Evolutionary conservation across 2,888 invertebrate genomes (phyloP).

Genomic region (Cheilosia impressa): DNA sequence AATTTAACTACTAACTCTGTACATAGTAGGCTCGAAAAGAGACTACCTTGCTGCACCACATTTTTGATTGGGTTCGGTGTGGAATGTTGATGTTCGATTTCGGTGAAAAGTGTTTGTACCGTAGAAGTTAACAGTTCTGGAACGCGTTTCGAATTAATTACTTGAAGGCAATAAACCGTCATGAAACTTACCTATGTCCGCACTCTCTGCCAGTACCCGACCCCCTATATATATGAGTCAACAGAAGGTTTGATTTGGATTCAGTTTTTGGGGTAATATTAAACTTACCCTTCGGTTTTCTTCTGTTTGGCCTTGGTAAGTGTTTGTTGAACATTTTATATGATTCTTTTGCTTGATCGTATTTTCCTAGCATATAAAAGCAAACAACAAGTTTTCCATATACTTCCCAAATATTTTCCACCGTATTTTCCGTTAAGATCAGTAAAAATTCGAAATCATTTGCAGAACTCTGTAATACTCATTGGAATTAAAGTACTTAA

Average conservation of each 20-base stretch:
- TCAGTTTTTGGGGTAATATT: background rate
- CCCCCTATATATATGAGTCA: slow-evolving; percentile 1
- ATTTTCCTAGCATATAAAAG: slow-evolving; percentile 29
- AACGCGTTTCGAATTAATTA: background rate
- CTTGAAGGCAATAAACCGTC: background rate
- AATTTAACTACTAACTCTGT: background rate
- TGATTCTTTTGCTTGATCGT: slow-evolving; percentile 24
- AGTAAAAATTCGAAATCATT: slow-evolving; percentile 45
- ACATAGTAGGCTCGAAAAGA: slow-evolving; percentile 15
- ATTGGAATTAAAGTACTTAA: background rate
- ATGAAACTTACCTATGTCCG: slow-evolving; percentile 10
- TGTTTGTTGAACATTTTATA: slow-evolving; percentile 15
- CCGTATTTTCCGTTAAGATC: background rate
- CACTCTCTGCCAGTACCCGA: background rate
- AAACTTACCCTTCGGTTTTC: slow-evolving; percentile 6
- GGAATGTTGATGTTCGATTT: slow-evolving; percentile 25
- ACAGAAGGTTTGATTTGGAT: background rate
- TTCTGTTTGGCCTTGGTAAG: background rate
- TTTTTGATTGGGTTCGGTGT: slow-evolving; percentile 9
- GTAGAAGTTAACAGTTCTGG: slow-evolving; percentile 22
- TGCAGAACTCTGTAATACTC: slow-evolving; percentile 3
- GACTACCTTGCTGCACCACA: background rate
- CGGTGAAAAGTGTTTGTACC: slow-evolving; percentile 1
- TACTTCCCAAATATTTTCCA: slow-evolving; percentile 25
- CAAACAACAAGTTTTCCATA: slow-evolving; percentile 31